These are phyloP conservation scores for Biston betularia DNA, from an alignment of 2,888 invertebrate species.

Conservation along the genomic window DNA sequence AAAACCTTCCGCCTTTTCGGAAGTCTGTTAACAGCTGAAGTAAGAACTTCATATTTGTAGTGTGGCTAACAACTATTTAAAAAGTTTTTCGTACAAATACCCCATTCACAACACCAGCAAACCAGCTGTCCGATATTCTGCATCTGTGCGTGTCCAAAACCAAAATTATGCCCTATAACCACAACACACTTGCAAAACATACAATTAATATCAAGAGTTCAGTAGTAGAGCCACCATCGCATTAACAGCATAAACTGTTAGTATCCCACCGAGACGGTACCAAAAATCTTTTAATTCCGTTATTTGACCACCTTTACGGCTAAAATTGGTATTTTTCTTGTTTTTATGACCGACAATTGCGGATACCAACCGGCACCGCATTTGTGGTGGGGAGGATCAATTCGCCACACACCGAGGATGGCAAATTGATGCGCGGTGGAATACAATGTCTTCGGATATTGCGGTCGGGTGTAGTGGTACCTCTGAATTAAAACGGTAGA, in stretches of 20 bases:
- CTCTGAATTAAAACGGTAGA: constrained; percentile 2
- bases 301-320: background rate
- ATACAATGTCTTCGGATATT: constrained; percentile 21
- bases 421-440: constrained; percentile 39
- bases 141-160: constrained; percentile 25
- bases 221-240: background rate
- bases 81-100: background rate
- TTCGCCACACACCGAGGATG: constrained; percentile 58
- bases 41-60: too few species aligned
- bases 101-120: background rate
- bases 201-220: background rate
- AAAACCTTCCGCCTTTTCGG: too few species aligned
- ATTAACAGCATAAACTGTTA: background rate
- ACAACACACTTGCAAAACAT: background rate
- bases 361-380: constrained; percentile 48
- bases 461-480: background rate
- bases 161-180: constrained; percentile 6
- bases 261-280: background rate
- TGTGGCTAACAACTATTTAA: too few species aligned
- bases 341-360: constrained; percentile 11
- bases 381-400: constrained; percentile 56
- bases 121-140: constrained; percentile 3
- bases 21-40: too few species aligned
- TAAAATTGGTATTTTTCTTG: background rate
- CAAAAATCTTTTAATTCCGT: background rate